Conservation (phyloP, 2,113 vertebrate species). For the Columba livia region DNA sequence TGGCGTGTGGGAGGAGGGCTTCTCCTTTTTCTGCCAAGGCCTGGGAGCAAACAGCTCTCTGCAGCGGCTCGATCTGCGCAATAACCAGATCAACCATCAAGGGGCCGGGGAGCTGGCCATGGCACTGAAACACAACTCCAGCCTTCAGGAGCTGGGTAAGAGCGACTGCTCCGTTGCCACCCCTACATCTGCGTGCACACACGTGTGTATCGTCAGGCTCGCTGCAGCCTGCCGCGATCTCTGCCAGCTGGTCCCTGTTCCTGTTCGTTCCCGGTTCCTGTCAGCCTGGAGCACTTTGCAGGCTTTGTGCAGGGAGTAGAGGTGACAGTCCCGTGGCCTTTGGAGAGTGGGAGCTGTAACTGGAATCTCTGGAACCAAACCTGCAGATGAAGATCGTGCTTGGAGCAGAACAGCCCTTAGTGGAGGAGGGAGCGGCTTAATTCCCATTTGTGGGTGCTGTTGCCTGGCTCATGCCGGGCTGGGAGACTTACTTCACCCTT, state of each 20-base stretch:
- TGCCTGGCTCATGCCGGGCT: neutral
- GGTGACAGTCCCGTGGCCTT: neutral
- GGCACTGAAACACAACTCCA: slow-evolving; percentile 80
- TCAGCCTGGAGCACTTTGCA: neutral
- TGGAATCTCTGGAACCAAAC: neutral
- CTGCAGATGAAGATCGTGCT: neutral
- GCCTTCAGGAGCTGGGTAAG: slow-evolving; percentile 89
- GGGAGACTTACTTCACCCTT: neutral
- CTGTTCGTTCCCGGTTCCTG: neutral
- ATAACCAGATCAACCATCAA: slow-evolving; percentile 93
- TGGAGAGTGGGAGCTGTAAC: neutral
- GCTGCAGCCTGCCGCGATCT: neutral
- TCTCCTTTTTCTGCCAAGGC: slow-evolving; percentile 87
- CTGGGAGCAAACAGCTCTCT: slow-evolving; percentile 80
- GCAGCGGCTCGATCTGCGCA: slow-evolving; percentile 87
- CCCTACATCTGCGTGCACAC: accelerated
- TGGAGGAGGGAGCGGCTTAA: neutral
- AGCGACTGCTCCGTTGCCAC: neutral
- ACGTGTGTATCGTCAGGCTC: accelerated
- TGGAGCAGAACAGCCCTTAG: neutral
- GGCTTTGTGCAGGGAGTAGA: neutral
- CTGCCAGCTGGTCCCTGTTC: neutral
- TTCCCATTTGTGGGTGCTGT: neutral
- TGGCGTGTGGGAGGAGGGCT: slow-evolving; percentile 88
- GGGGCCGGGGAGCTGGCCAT: slow-evolving; percentile 85